phyloP scores from a whole-genome alignment of 2,113 vertebrate species.

The Panurus biarmicus region DNA sequence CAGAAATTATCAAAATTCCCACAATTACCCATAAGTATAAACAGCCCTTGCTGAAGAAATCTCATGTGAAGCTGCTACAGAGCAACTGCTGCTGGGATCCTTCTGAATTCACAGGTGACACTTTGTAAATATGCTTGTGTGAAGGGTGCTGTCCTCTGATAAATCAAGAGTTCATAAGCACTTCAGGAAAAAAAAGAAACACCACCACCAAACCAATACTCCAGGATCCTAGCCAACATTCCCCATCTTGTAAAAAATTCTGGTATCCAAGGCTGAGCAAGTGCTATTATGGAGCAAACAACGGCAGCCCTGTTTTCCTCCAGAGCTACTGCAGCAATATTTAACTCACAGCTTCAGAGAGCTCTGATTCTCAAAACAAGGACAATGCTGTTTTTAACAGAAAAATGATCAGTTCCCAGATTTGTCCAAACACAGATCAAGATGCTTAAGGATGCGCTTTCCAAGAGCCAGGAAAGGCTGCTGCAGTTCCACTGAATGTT shows the following conservation, averaged over 20 bases:
- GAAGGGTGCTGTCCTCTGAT: background rate
- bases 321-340: slow-evolving; percentile 16
- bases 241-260: slow-evolving; percentile 62
- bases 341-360: slow-evolving; percentile 14
- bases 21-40: background rate
- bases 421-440: slow-evolving; percentile 1
- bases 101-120: background rate
- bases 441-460: background rate
- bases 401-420: background rate
- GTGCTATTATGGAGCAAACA: slow-evolving; percentile 64
- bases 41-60: background rate
- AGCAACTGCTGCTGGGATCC: background rate
- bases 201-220: background rate
- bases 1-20: background rate
- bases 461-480: background rate
- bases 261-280: slow-evolving; percentile 54
- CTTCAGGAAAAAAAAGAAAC: background rate
- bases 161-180: background rate
- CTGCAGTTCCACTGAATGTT: background rate
- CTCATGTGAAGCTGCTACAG: background rate
- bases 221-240: slow-evolving; percentile 55
- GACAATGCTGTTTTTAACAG: background rate
- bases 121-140: background rate
- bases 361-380: background rate
- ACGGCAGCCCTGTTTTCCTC: slow-evolving; percentile 66